Percentiles rank a stretch among this genome's conserved stretches.
These are phyloP conservation scores for Archegozetes longisetosus DNA, from an alignment of 1,140 invertebrate genomes.

Conservation along the genomic window DNA sequence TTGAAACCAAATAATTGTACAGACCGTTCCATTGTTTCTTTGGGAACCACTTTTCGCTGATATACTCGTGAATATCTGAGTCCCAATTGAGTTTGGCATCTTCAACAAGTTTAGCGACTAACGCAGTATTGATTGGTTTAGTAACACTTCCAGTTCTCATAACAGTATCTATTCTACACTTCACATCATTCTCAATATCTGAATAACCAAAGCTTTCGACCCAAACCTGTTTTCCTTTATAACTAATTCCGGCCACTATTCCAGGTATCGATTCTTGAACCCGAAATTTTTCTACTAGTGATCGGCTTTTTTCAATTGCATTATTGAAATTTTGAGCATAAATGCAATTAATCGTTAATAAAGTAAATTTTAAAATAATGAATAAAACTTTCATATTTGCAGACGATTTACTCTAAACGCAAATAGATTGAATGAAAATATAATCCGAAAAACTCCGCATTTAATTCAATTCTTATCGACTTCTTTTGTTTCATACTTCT, in stretches of 20 bases:
- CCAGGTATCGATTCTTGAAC: not conserved
- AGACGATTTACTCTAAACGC: too few relatives aligned
- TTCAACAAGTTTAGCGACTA: conserved; percentile 4
- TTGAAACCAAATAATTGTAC: too few relatives aligned
- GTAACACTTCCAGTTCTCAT: not conserved
- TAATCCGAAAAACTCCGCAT: too few relatives aligned
- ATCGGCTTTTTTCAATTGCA: not conserved
- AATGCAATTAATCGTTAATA: too few relatives aligned
- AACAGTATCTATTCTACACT: not conserved
- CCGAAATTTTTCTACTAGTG: not conserved
- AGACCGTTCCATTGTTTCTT: conserved; percentile 1
- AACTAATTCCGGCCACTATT: not conserved
- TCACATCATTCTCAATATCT: conserved; percentile 7
- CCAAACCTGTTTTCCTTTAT: not conserved
- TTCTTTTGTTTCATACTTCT: too few relatives aligned
- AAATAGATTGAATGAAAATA: too few relatives aligned
- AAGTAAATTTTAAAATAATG: too few relatives aligned
- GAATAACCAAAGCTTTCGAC: not conserved
- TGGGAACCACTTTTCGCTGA: not conserved
- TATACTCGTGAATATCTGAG: not conserved
- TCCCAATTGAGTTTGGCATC: conserved; percentile 3
- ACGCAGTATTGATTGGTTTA: conserved; percentile 1
- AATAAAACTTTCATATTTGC: too few relatives aligned
- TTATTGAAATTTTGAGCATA: not conserved
- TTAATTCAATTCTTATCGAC: too few relatives aligned